phyloP scores from a whole-genome alignment of 2,797 vertebrate genomes.

The Spheniscus humboldti region DNA sequence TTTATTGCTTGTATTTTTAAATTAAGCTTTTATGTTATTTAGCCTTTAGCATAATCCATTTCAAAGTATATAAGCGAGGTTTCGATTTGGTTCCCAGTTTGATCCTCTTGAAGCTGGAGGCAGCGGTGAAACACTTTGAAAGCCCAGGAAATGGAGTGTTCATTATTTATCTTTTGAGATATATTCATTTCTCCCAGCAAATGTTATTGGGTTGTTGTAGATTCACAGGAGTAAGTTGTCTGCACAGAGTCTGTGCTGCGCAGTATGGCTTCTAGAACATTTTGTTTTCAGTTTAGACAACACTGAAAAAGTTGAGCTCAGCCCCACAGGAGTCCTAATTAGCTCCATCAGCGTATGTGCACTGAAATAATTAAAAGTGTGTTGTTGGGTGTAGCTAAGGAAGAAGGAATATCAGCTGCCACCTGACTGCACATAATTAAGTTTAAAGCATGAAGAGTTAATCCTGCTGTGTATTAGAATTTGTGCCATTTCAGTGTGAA shows the following conservation, averaged over 20 bases:
- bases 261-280: conserved; percentile 39
- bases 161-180: not conserved
- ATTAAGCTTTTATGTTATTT: not conserved
- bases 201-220: not conserved
- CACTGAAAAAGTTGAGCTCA: not conserved
- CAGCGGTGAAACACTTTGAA: not conserved
- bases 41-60: not conserved
- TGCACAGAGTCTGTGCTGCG: not conserved
- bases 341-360: not conserved
- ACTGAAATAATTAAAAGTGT: not conserved
- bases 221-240: not conserved
- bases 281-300: conserved; percentile 39
- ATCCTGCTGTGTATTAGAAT: not conserved
- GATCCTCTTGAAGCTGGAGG: not conserved
- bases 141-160: not conserved
- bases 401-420: not conserved
- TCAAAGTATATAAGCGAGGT: not conserved
- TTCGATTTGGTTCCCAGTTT: not conserved
- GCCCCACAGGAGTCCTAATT: conserved; percentile 52
- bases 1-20: not conserved
- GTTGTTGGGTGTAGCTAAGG: not conserved
- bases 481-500: not conserved
- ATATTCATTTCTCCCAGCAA: not conserved
- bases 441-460: conserved; percentile 8
- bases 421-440: not conserved